Evolutionary conservation across 2,113 vertebrate genomes (phyloP), one percentile per base, ranked within the genome.

Genomic region (Lipotes vexillifer): DNA sequence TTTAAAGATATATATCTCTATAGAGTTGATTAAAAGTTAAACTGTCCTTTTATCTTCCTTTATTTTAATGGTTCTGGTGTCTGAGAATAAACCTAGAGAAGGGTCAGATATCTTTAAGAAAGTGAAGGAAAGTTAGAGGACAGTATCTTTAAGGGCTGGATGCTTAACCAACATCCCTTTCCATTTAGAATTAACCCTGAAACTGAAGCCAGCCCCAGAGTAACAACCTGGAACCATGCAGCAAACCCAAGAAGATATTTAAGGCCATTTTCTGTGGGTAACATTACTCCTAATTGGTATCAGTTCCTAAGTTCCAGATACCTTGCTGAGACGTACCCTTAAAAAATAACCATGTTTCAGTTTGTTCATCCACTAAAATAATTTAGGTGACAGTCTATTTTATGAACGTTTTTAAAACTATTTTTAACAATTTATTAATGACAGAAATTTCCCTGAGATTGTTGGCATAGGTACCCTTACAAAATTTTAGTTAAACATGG

Each of bases 161-260:
- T 69, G 57, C 27, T 49, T 93, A 90, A 36, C 15, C 41, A 55
- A 90, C 74, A 68, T 82, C 71, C 18, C 36, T 89, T 80, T 86
- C 59, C 68, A 83, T 52, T 93, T 78, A 97, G 61, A 97, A 94
- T 71, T 91, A 97, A 96, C 91, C 33, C 46, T 86, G 88, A 98
- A 97, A 95, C 69, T 89, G 72, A 89, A 97, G 82, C 31, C 75
- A 92, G 49, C 31, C 63, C 29, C 46, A 69, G 94, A 97, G 86
- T 88, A 96, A 57, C 38, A 74, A 83, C 82, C 63, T 65, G 38
- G 80, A 93, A 90, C 66, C 3, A 55, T 3, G 25, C 2, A 90
- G 86, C 46, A 92, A 78, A 85, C 36, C 38, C 74, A 94, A 65
- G 20, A 63, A 90, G 80, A 87, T 59, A 93, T 36, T 52, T 68